Percentiles rank a stretch among this genome's conserved stretches.
These are phyloP conservation scores for Callosobruchus maculatus DNA, from an alignment of 2,888 invertebrate species.

Conservation along the genomic window DNA sequence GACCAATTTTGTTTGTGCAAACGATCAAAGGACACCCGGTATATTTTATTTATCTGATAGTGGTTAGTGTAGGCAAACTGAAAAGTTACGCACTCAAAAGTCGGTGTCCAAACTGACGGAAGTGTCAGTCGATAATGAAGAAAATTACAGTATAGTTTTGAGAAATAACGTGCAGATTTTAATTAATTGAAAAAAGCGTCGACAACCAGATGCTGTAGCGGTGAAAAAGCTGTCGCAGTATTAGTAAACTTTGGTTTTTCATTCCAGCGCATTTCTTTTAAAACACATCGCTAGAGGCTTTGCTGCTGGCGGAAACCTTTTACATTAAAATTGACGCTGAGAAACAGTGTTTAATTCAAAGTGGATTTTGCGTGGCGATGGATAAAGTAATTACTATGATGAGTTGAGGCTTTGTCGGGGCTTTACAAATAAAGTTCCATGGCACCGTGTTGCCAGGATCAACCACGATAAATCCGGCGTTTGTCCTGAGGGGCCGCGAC, in stretches of 20 bases:
- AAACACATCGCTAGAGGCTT: background rate
- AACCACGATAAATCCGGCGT: conserved; percentile 25
- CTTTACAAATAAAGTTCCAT: conserved; percentile 28
- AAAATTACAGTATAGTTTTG: too few species aligned
- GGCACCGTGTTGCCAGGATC: conserved; percentile 28
- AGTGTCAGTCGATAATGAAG: too few species aligned
- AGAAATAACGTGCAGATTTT: too few species aligned
- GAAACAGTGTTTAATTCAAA: background rate
- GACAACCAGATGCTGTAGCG: too few species aligned
- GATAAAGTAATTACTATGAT: conserved; percentile 37
- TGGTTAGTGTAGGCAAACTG: too few species aligned
- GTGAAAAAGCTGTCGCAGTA: background rate
- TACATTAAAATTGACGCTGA: background rate
- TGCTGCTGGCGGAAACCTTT: background rate
- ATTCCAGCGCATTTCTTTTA: background rate
- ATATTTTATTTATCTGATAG: too few species aligned
- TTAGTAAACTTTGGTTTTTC: background rate
- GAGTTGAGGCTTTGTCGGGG: conserved; percentile 24
- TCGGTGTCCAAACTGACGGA: too few species aligned
- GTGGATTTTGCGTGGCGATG: conserved; percentile 14
- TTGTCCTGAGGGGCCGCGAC: conserved; percentile 7
- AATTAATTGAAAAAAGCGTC: too few species aligned
- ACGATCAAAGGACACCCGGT: too few species aligned
- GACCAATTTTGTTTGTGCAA: too few species aligned
- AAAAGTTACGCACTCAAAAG: too few species aligned